phyloP scores from a whole-genome alignment of 1,140 invertebrate genomes.

The Drosophila quadrilineata region DNA sequence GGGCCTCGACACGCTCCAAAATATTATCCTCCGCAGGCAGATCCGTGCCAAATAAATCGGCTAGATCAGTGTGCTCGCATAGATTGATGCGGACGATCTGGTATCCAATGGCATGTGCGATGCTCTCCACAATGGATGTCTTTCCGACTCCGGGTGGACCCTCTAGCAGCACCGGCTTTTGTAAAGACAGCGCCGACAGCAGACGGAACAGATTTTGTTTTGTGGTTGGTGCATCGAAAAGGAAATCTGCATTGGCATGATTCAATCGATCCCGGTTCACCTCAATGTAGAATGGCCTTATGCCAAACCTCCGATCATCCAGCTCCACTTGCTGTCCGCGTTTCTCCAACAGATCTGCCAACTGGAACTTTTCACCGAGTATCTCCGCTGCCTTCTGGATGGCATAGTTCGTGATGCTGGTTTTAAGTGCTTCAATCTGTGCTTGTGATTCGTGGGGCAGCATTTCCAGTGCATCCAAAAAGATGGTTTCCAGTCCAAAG shows the following conservation, averaged over 20 bases:
- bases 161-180: constrained; percentile 96
- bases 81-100: constrained; percentile 96
- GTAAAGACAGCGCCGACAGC: constrained; percentile 92
- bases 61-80: constrained; percentile 99
- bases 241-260: constrained; percentile 83
- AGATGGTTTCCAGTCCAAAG: constrained; percentile 94
- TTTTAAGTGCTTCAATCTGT: constrained; percentile 56
- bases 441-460: constrained; percentile 59
- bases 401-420: constrained; percentile 44
- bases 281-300: constrained; percentile 88
- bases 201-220: constrained; percentile 91
- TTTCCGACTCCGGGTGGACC: constrained; percentile 99
- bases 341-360: constrained; percentile 43
- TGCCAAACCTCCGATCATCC: constrained; percentile 83
- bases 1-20: constrained; percentile 23
- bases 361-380: constrained; percentile 38
- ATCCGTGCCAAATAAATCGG: constrained; percentile 99
- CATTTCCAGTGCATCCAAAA: constrained; percentile 93
- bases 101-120: constrained; percentile 92
- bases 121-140: constrained; percentile 95
- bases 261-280: constrained; percentile 59
- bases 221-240: constrained; percentile 92
- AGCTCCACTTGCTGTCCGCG: constrained; percentile 49
- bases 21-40: constrained; percentile 93
- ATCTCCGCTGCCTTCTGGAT: constrained; percentile 46